Conservation (phyloP, 2,113 vertebrate genomes). For the Gobio gobio region DNA sequence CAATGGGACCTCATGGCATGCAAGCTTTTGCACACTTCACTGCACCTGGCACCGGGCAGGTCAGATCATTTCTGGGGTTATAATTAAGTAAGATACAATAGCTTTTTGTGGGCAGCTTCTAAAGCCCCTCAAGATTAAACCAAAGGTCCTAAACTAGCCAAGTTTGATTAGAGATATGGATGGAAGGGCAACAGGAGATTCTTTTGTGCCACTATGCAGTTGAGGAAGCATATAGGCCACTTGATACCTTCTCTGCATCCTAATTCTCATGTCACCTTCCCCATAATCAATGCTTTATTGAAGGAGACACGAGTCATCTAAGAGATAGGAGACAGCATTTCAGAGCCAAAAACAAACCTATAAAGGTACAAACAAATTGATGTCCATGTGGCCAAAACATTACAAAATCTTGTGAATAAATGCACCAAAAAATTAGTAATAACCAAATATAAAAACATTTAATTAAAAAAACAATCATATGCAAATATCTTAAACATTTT, state of each 20-base stretch:
- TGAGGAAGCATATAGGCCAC: slow-evolving; percentile 62
- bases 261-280: slow-evolving; percentile 42
- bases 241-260: slow-evolving; percentile 60
- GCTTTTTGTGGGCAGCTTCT: slow-evolving; percentile 61
- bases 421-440: not conserved
- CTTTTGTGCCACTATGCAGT: slow-evolving; percentile 66
- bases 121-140: slow-evolving; percentile 68
- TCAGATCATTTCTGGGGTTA: slow-evolving; percentile 63
- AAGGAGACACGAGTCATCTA: slow-evolving; percentile 28
- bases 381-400: not conserved
- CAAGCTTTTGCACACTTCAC: slow-evolving; percentile 59
- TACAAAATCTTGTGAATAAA: not conserved
- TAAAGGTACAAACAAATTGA: not conserved
- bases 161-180: slow-evolving; percentile 68
- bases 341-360: slow-evolving; percentile 9
- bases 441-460: not conserved
- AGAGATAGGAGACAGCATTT: slow-evolving; percentile 6
- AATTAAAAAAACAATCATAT: too few species aligned
- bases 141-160: slow-evolving; percentile 65
- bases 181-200: slow-evolving; percentile 67
- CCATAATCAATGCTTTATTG: slow-evolving; percentile 47
- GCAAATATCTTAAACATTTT: not conserved
- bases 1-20: slow-evolving; percentile 63
- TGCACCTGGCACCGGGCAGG: slow-evolving; percentile 54
- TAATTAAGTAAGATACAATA: slow-evolving; percentile 65